phyloP scores from a whole-genome alignment of 1,140 invertebrate genomes.

The Euura lappo region DNA sequence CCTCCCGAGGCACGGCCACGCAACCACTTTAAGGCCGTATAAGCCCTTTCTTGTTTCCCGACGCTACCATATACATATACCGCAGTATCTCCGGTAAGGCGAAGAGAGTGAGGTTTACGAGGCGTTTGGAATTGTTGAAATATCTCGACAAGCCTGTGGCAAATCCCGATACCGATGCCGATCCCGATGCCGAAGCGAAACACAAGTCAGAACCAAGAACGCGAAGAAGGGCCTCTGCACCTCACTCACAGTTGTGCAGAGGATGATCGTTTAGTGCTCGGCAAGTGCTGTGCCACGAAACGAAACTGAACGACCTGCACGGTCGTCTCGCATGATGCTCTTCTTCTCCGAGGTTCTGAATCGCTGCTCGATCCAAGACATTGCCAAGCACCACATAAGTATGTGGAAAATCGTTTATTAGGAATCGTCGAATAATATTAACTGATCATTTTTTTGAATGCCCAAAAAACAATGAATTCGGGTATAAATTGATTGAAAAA shows the following conservation, averaged over 20 bases:
- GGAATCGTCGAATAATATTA: no score
- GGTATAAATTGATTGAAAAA: no score
- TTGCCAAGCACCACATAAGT: no score
- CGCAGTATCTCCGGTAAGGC: not conserved
- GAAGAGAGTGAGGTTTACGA: constrained; percentile 35
- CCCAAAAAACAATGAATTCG: no score
- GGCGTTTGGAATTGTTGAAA: constrained; percentile 38
- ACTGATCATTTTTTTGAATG: no score
- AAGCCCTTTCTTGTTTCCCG: constrained; percentile 34
- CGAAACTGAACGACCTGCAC: constrained; percentile 8
- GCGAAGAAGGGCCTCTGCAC: not conserved
- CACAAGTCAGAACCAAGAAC: not conserved
- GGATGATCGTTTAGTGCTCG: not conserved
- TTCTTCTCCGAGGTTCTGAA: no score
- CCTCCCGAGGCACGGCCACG: not conserved
- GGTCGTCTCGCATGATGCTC: not conserved
- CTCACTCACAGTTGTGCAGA: not conserved
- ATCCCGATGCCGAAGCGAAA: not conserved
- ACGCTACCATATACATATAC: constrained; percentile 31
- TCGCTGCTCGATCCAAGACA: no score
- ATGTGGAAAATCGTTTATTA: no score
- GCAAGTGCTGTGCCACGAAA: constrained; percentile 4
- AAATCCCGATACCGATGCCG: not conserved
- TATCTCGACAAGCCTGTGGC: constrained; percentile 28
- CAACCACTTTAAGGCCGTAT: constrained; percentile 3